Evolutionary conservation across 2,888 invertebrate species (phyloP).

Genomic region (Hypena proboscidalis): DNA sequence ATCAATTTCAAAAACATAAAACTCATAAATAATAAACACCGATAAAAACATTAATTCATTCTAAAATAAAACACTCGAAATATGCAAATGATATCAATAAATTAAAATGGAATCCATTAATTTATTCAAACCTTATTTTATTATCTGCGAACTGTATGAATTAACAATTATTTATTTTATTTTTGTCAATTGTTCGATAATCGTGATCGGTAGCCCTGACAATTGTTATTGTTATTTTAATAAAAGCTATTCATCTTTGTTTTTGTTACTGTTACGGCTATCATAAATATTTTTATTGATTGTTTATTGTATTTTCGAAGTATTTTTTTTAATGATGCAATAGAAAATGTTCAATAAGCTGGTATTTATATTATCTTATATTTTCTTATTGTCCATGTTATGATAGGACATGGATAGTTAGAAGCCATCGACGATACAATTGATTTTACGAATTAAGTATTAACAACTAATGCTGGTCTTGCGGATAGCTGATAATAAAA

Average conservation of each 20-base stretch:
- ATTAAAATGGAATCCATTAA: constrained; percentile 59
- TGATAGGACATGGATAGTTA: too few relatives aligned
- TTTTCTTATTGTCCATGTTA: too few relatives aligned
- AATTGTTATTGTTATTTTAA: constrained; percentile 66
- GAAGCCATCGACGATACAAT: too few relatives aligned
- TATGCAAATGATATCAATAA: constrained; percentile 39
- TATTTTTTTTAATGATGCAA: too few relatives aligned
- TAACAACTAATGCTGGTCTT: too few relatives aligned
- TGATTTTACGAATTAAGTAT: too few relatives aligned
- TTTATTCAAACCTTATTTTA: constrained; percentile 83
- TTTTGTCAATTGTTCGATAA: constrained; percentile 42
- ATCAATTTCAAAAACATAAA: constrained; percentile 24
- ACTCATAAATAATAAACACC: constrained; percentile 32
- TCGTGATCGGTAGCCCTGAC: constrained; percentile 37
- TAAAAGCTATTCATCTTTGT: constrained; percentile 74
- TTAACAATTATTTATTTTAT: constrained; percentile 65
- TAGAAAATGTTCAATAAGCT: too few relatives aligned
- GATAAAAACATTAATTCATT: constrained; percentile 37
- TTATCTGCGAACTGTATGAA: constrained; percentile 75
- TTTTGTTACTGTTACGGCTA: constrained; percentile 33
- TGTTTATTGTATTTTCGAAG: constrained; percentile 19
- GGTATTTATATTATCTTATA: too few relatives aligned
- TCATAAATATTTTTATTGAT: constrained; percentile 18
- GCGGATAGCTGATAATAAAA: too few relatives aligned
- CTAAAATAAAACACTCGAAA: constrained; percentile 23